Evolutionary conservation across 2,797 vertebrate species (phyloP), one percentile per base, ranked within the genome.

Genomic region (Adrianichthys oophorus): DNA sequence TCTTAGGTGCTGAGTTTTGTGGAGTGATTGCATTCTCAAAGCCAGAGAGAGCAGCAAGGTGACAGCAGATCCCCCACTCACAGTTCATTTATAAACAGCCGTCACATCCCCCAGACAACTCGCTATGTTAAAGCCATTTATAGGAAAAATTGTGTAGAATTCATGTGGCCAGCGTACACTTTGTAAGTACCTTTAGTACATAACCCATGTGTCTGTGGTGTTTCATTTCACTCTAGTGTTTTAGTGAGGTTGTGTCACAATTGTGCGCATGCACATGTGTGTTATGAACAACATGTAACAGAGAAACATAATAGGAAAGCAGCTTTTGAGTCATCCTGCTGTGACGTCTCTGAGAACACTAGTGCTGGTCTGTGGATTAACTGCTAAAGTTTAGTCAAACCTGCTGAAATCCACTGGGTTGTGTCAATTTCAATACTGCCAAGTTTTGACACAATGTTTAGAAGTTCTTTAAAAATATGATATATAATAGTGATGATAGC

Each of bases 61-160:
- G 70, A 80, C 50, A 71, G 65, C 70, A 69, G 66, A 83, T 78
- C 74, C 56, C 62, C 62, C 76, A 59, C 64, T 63, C 70, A 41
- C 70, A 67, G 43, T 74, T 80, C 66, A 79, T 83, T 83, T 78
- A 76, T 87, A 87, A 87, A 89, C 75, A 79, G 72, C 67, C 73
- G 79, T 84, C 74, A 85, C 78, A 73, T 81, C 60, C 68, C 77
- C 48, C 52, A 62, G 56, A 62, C 47, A 13, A 66, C 72, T 10
- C 21, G 44, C 40, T 62, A 50, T 63, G 55, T 19, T 75, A 59
- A 63, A 78, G 70, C 45, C 58, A 65, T 67, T 65, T 63, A 71
- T 73, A 65, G 62, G 51, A 57, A 67, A 57, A 52, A 63, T 50
- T 19, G 59, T 68, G 55, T 15, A 58, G 59, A 58, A 79, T 61